Evolutionary conservation across 2,113 vertebrate species (phyloP).

Genomic region (Toxostoma redivivum): DNA sequence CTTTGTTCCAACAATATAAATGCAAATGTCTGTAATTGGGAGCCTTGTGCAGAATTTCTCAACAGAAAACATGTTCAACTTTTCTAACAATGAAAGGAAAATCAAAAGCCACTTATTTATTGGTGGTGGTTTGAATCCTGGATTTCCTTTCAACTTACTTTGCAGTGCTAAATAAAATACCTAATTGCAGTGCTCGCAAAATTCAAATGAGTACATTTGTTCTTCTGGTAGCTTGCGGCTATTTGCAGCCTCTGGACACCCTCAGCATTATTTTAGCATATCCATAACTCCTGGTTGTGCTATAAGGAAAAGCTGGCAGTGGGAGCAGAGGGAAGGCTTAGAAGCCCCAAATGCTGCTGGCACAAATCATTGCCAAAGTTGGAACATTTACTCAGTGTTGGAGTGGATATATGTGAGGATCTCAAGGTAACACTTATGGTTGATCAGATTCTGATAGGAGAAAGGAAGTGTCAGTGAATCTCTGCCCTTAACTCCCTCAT

Average conservation of each 20-base stretch:
- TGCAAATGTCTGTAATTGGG: constrained; percentile 63
- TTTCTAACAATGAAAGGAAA: constrained; percentile 49
- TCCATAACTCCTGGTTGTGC: neutral
- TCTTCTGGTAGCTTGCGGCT: neutral
- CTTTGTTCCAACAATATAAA: constrained; percentile 64
- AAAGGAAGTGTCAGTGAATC: neutral
- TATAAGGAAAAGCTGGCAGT: neutral
- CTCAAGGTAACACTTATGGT: neutral
- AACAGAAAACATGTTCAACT: constrained; percentile 52
- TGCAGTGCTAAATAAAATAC: constrained; percentile 56
- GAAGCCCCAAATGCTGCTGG: neutral
- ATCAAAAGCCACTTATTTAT: constrained; percentile 53
- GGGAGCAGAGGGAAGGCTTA: neutral
- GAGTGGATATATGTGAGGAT: neutral
- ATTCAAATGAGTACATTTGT: constrained; percentile 33
- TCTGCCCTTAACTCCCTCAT: neutral
- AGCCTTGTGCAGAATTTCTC: constrained; percentile 49
- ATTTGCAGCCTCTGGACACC: constrained; percentile 25
- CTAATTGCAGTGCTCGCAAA: constrained; percentile 34
- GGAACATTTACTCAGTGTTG: neutral
- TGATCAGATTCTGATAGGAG: neutral
- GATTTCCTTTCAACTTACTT: constrained; percentile 54
- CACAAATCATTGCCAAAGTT: neutral
- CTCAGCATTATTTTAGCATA: constrained; percentile 11
- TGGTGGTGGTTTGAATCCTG: constrained; percentile 32